Evolutionary conservation across 2,888 invertebrate species (phyloP).

Genomic region (Ornithoptera alexandrae): DNA sequence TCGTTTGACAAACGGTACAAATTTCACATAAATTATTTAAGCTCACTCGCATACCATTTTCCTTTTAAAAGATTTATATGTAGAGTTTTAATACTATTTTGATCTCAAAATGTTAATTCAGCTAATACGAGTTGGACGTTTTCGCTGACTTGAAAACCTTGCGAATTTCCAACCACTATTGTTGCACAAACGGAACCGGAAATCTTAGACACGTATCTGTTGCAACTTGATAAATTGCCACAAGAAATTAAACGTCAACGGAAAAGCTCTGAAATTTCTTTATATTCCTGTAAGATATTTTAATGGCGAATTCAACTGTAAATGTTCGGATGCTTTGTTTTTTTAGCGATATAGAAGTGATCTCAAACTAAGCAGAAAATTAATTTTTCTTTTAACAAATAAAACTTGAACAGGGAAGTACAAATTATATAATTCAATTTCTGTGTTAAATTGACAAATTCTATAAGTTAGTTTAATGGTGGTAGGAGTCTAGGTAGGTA

Average conservation of each 20-base stretch:
- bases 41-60: background rate
- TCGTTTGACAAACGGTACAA: no score
- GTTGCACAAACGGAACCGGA: constrained; percentile 48
- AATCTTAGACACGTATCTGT: constrained; percentile 50
- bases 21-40: background rate
- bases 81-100: constrained; percentile 8
- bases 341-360: background rate
- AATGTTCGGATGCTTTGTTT: background rate
- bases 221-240: constrained; percentile 59
- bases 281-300: constrained; percentile 24
- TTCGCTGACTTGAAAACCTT: constrained; percentile 57
- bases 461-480: no score
- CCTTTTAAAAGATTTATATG: background rate
- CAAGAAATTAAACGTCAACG: constrained; percentile 36
- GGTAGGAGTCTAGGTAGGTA: no score
- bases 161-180: constrained; percentile 50
- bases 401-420: background rate
- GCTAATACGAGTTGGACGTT: constrained; percentile 41
- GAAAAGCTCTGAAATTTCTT: constrained; percentile 25
- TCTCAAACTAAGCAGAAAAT: background rate
- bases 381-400: background rate
- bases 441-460: no score
- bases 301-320: constrained; percentile 15
- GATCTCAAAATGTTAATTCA: constrained; percentile 25
- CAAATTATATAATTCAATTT: no score